Percentiles rank a stretch among this genome's conserved stretches.
phyloP scores from a whole-genome alignment of 2,888 invertebrate species.

The Bombylius major region DNA sequence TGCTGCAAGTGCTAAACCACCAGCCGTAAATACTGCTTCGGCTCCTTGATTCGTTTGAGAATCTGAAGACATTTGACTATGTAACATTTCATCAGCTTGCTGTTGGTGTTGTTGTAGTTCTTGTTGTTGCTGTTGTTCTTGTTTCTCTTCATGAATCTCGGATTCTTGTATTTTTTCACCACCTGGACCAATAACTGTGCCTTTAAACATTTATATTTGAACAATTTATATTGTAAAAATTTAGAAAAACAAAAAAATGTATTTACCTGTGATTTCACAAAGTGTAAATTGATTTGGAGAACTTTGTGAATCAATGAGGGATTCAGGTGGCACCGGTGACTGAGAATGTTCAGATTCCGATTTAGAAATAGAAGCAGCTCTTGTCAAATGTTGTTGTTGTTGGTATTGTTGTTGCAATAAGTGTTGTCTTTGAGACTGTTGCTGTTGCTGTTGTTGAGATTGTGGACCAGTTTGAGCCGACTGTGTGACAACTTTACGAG shows the following conservation, averaged over 20 bases:
- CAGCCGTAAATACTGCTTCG: slow-evolving; percentile 9
- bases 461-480: slow-evolving; percentile 7
- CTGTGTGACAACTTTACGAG: slow-evolving; percentile 28
- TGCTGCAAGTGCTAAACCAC: slow-evolving; percentile 21
- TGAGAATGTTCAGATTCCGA: neutral
- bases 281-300: slow-evolving; percentile 57
- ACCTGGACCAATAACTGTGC: slow-evolving; percentile 41
- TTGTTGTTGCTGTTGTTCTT: slow-evolving; percentile 21
- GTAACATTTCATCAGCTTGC: slow-evolving; percentile 7
- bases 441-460: slow-evolving; percentile 19
- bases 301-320: slow-evolving; percentile 45
- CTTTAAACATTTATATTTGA: slow-evolving; percentile 4
- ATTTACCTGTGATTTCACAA: slow-evolving; percentile 51
- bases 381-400: slow-evolving; percentile 34
- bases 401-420: slow-evolving; percentile 26
- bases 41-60: too few relatives aligned
- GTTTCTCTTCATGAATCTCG: slow-evolving; percentile 18
- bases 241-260: neutral
- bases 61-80: neutral
- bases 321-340: neutral
- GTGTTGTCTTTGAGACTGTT: slow-evolving; percentile 22
- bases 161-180: slow-evolving; percentile 33
- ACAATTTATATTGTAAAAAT: neutral
- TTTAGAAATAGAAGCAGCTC: neutral
- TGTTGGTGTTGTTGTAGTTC: slow-evolving; percentile 17